Percentiles rank a stretch among this genome's conserved stretches.
Evolutionary conservation across 2,888 invertebrate species (phyloP).

Genomic region (Tubulanus polymorphus): DNA sequence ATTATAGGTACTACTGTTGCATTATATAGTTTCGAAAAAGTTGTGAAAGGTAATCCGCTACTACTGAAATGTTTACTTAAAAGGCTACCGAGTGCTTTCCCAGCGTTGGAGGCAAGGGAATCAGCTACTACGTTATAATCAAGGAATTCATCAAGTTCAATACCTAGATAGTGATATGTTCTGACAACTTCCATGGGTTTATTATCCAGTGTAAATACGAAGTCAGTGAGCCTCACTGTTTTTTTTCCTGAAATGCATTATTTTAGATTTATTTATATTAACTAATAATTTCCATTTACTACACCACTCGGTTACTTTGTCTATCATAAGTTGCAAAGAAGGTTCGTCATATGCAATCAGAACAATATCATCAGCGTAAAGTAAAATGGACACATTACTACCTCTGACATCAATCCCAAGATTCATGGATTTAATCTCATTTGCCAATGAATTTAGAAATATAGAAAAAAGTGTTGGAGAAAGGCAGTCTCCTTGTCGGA

Average conservation of each 20-base stretch:
- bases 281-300: conserved; percentile 8
- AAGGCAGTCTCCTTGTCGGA: conserved; percentile 14
- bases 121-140: neutral
- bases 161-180: neutral
- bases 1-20: conserved; percentile 12
- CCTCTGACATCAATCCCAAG: conserved; percentile 8
- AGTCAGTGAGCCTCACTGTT: neutral
- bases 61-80: neutral
- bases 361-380: conserved; percentile 17
- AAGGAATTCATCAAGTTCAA: neutral
- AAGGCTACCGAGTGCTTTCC: neutral
- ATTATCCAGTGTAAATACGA: neutral
- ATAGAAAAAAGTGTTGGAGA: conserved; percentile 13
- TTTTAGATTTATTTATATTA: conserved; percentile 11
- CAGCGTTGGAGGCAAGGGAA: neutral
- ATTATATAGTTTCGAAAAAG: conserved; percentile 10
- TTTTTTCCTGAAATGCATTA: conserved; percentile 10
- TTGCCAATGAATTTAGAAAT: conserved; percentile 13
- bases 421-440: conserved; percentile 2
- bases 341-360: conserved; percentile 3
- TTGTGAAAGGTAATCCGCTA: neutral
- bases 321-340: conserved; percentile 8
- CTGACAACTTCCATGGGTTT: neutral
- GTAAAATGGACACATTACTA: neutral
- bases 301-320: conserved; percentile 11